Base-by-base conservation (phyloP, 2,797 vertebrate genomes). In the Enteromius radiatus region DNA sequence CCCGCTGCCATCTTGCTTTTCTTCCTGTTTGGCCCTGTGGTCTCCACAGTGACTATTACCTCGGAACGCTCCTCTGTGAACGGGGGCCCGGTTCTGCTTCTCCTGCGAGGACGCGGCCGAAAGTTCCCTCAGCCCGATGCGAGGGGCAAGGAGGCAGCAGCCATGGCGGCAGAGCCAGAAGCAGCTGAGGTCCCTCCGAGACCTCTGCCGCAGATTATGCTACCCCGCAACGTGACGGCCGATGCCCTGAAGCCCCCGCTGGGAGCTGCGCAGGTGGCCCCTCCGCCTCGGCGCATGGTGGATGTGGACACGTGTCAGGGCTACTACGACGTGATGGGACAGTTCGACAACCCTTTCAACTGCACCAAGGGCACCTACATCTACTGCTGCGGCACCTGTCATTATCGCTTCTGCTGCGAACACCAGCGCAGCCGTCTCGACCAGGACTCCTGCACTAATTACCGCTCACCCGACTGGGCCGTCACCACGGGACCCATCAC, bases 331-430 rank as follows among this genome's bases (percentile, higher is more conserved):
- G 97, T 98, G 23, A 97, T 97, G 96, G 97, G 97, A 15, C 97
- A 98, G 88, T 97, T 96, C 0, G 97, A 98, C 90, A 92, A 90
- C 80, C 94, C 96, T 38, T 98, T 98, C 93, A 97, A 97, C 93
- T 98, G 97, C 91, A 96, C 96, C 89, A 95, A 95, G 23, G 96
- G 92, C 87, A 96, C 95, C 85, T 98, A 95, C 93, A 96, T 96
- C 84, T 97, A 95, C 94, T 98, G 97, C 92, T 98, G 97, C 43
- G 97, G 97, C 17, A 97, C 96, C 26, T 98, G 97, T 90, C 95
- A 97, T 84, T 97, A 96, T 90, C 96, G 97, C 52, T 97, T 97
- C 94, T 98, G 97, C 96, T 98, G 97, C 83, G 96, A 96, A 86
- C 96, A 97, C 90, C 94, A 95, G 76, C 91, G 94, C 88, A 95